Conservation (phyloP, 2,797 vertebrate species). For the Gymnodraco acuticeps region DNA sequence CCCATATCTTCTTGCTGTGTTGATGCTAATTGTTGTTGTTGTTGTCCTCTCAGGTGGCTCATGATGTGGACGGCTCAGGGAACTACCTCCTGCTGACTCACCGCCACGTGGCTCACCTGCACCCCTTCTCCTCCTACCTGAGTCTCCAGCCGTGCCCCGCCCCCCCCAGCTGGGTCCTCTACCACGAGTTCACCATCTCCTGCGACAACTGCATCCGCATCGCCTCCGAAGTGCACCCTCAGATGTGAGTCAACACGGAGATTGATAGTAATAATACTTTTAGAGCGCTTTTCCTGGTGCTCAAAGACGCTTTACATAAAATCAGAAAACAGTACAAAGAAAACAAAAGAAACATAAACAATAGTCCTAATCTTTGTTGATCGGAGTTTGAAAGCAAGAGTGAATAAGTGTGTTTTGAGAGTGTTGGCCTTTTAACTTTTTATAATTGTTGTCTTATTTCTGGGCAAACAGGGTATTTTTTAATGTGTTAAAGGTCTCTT, state of each 20-base stretch:
- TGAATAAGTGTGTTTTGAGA: too few species aligned
- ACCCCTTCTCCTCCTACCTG: constrained; percentile 89
- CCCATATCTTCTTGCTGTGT: not conserved
- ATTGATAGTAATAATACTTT: too few species aligned
- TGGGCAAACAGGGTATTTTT: too few species aligned
- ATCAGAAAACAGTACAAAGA: too few species aligned
- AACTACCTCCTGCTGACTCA: constrained; percentile 96
- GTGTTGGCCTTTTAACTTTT: too few species aligned
- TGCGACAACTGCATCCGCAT: constrained; percentile 94
- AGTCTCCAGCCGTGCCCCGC: constrained; percentile 81
- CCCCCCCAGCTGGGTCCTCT: constrained; percentile 93
- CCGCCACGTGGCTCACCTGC: constrained; percentile 94
- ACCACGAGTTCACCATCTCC: constrained; percentile 94
- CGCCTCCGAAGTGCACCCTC: constrained; percentile 91
- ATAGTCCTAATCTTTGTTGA: too few species aligned
- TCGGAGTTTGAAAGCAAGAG: too few species aligned
- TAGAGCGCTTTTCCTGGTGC: too few species aligned
- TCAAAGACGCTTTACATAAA: too few species aligned
- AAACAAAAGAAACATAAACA: too few species aligned
- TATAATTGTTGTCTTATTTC: too few species aligned
- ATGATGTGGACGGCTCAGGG: constrained; percentile 93
- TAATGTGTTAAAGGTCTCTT: too few species aligned
- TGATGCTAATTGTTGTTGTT: not conserved
- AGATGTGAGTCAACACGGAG: constrained; percentile 87
- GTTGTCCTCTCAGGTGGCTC: constrained; percentile 87